phyloP scores from a whole-genome alignment of 2,113 vertebrate species.

The Megalops atlanticus region DNA sequence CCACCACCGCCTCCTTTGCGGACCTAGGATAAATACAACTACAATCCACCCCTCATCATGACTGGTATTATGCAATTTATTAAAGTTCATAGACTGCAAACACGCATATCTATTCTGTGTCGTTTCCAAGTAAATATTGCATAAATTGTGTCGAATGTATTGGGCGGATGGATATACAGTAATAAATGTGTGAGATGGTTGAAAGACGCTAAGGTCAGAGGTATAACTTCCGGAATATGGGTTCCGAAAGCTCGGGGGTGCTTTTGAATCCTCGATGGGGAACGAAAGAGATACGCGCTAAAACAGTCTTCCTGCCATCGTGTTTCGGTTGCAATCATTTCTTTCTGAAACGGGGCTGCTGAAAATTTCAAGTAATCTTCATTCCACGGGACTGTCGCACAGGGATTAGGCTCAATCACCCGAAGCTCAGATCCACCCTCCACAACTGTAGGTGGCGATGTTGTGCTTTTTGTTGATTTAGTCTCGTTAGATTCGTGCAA shows the following conservation, averaged over 20 bases:
- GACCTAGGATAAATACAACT: neutral
- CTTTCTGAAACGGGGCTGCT: neutral
- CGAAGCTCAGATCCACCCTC: neutral
- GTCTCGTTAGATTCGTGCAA: too few species aligned
- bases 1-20: neutral
- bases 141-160: neutral
- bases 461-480: neutral
- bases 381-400: neutral
- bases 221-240: slow-evolving; percentile 25
- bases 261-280: too few species aligned
- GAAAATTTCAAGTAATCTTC: neutral
- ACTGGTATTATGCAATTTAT: neutral
- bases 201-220: slow-evolving; percentile 22
- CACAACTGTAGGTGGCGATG: neutral
- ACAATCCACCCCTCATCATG: neutral
- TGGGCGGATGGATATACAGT: slow-evolving; percentile 24
- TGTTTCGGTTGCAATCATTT: neutral
- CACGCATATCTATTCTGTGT: neutral
- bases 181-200: neutral
- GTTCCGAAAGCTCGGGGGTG: neutral
- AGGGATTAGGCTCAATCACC: neutral
- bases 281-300: too few species aligned
- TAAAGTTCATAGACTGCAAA: neutral
- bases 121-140: neutral
- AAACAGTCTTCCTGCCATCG: neutral